Base-by-base conservation (phyloP, 2,888 invertebrate genomes). In the Doris montereyensis region DNA sequence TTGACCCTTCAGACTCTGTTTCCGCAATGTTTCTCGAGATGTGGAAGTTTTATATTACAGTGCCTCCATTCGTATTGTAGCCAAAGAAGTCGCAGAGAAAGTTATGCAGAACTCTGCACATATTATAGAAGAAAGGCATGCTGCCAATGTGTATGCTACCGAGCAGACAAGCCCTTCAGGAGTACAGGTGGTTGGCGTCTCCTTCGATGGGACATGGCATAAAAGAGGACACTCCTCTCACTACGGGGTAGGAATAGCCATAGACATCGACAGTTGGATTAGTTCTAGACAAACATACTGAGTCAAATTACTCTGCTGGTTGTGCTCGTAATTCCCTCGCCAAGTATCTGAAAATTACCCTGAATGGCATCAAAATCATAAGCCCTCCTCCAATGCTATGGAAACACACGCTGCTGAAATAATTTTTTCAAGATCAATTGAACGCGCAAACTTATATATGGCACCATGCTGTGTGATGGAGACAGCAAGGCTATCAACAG, bases 211-310 rank as follows among this genome's bases (percentile, higher is more conserved):
- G n/a, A 70, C 70, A 10, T 70, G 70, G 70, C 70, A 70, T 2
- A 70, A 70, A 34, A n/a, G 60, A 3, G 74, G 74, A 5, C 34
- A 74, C n/a, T 60, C 74, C 1, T 74, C 74, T 17, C 60, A 74
- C 34, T 8, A 58, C 30, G 74, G 74, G 17, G 32, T 60, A 8
- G 74, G n/a, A 3, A 60, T 32, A 13, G 74, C 30, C 26, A 74
- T 74, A 28, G 74, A 74, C 26, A 4, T 76, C 17, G 62, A 65
- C 76, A 76, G n/a, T n/a, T 10, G 76, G 76, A 1, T n/a, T 65
- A 21, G 35, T 76, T 1, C 13, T 76, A 17, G 76, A 76, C 28
- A 65, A 34, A 1, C 17, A 76, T 8, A n/a, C 21, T 65, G 58
- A 0, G n/a, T 0, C 35, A 24, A 76, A 76, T 58, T 62, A 24